Percentiles rank a stretch among this genome's conserved stretches.
These are phyloP conservation scores for Leptobrachium leishanense DNA, from an alignment of 2,113 vertebrate species.

Conservation along the genomic window DNA sequence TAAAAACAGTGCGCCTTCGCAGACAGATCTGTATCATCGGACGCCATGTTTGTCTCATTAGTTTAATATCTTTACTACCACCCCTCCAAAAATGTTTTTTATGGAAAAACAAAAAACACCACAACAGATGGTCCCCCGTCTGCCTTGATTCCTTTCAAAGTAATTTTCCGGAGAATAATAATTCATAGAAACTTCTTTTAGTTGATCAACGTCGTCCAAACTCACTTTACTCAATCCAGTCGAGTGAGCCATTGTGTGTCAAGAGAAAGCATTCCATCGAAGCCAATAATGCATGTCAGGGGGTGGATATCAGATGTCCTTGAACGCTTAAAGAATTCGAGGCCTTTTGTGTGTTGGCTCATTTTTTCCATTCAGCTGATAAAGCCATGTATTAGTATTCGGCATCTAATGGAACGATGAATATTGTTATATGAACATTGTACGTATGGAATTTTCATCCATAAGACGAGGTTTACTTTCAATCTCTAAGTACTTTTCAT, in stretches of 20 bases:
- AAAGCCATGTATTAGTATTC: not conserved
- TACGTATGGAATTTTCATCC: no score
- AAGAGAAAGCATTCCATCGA: not conserved
- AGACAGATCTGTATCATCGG: not conserved
- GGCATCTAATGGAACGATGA: not conserved
- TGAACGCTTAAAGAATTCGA: not conserved
- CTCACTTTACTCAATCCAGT: slow-evolving; percentile 10
- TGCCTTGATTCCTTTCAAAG: not conserved
- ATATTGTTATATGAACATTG: not conserved
- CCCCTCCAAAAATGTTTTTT: no score
- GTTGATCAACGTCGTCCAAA: slow-evolving; percentile 12
- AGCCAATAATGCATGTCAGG: not conserved
- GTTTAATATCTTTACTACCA: not conserved
- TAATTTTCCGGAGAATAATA: slow-evolving; percentile 8
- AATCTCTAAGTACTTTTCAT: no score
- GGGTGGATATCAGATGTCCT: not conserved
- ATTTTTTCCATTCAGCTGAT: not conserved
- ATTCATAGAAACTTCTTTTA: slow-evolving; percentile 10
- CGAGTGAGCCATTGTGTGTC: not conserved
- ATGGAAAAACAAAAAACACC: not conserved
- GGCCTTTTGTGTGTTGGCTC: not conserved
- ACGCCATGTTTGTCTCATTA: not conserved
- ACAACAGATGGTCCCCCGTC: not conserved
- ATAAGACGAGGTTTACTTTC: no score
- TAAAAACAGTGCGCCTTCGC: no score